Percentiles rank a stretch among this genome's conserved stretches.
These are phyloP conservation scores for Parnassius smintheus DNA, from an alignment of 2,888 invertebrate species.

Conservation along the genomic window DNA sequence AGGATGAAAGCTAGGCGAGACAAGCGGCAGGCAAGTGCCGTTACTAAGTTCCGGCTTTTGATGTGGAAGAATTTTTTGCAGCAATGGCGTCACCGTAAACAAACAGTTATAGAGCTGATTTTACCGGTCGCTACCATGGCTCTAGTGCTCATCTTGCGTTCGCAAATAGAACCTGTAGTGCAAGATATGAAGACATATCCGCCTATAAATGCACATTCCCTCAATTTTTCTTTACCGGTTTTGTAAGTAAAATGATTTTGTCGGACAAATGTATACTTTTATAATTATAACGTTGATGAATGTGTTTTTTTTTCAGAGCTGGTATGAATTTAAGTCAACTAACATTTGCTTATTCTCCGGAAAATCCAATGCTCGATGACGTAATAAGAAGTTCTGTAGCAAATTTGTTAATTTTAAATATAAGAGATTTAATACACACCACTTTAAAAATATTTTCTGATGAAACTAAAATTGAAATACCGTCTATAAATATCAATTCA, in stretches of 20 bases:
- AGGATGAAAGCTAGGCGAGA: conserved; percentile 34
- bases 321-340: conserved; percentile 53
- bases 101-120: conserved; percentile 85
- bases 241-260: conserved; percentile 49
- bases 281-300: not conserved
- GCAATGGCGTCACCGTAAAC: conserved; percentile 86
- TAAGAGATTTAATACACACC: conserved; percentile 51
- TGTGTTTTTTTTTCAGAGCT: conserved; percentile 44
- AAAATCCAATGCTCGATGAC: conserved; percentile 55
- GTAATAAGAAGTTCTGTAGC: conserved; percentile 55
- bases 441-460: conserved; percentile 42
- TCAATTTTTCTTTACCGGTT: conserved; percentile 39
- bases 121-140: conserved; percentile 84
- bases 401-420: conserved; percentile 50
- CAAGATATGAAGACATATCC: conserved; percentile 43
- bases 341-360: conserved; percentile 74
- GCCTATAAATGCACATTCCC: conserved; percentile 48
- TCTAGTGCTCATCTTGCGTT: conserved; percentile 85
- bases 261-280: not conserved
- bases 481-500: conserved; percentile 36
- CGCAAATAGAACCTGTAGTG: conserved; percentile 81
- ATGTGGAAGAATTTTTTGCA: conserved; percentile 93
- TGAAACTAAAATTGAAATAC: conserved; percentile 37
- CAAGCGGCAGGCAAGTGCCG: conserved; percentile 49
- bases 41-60: conserved; percentile 84